Percentiles rank a stretch among this genome's conserved stretches.
phyloP scores from a whole-genome alignment of 2,888 invertebrate species.

The Nephrotoma appendiculata region DNA sequence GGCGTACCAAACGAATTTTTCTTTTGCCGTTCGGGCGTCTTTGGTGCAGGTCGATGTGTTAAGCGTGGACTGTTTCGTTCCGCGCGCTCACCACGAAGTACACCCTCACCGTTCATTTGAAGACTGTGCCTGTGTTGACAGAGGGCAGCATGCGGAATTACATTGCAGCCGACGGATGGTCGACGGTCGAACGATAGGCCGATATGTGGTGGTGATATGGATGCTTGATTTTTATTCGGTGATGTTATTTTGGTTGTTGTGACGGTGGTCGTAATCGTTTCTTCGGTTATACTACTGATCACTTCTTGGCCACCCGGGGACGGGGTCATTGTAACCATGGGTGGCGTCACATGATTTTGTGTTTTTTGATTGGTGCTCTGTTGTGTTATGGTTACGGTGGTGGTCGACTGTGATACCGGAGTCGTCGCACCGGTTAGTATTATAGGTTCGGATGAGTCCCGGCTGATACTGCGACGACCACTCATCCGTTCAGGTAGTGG shows the following conservation, averaged over 20 bases:
- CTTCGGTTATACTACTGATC: neutral
- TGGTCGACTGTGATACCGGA: neutral
- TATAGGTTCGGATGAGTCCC: conserved; percentile 8
- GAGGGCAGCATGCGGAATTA: conserved; percentile 17
- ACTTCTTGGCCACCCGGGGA: neutral
- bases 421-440: conserved; percentile 11
- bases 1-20: conserved; percentile 16
- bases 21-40: conserved; percentile 15
- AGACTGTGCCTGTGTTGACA: conserved; percentile 17
- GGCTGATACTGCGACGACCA: conserved; percentile 12
- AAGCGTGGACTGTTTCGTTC: conserved; percentile 14
- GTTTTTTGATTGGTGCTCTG: conserved; percentile 2
- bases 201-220: conserved; percentile 13
- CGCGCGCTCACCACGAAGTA: conserved; percentile 9
- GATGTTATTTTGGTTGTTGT: neutral
- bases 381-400: neutral
- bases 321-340: conserved; percentile 13
- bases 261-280: neutral
- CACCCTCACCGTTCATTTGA: conserved; percentile 15
- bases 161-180: conserved; percentile 16
- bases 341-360: conserved; percentile 8
- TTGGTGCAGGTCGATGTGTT: conserved; percentile 12
- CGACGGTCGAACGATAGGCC: conserved; percentile 14
- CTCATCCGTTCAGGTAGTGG: conserved; percentile 15
- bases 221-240: neutral